These are phyloP conservation scores for Cariama cristata DNA, from an alignment of 2,113 vertebrate species.

Conservation along the genomic window DNA sequence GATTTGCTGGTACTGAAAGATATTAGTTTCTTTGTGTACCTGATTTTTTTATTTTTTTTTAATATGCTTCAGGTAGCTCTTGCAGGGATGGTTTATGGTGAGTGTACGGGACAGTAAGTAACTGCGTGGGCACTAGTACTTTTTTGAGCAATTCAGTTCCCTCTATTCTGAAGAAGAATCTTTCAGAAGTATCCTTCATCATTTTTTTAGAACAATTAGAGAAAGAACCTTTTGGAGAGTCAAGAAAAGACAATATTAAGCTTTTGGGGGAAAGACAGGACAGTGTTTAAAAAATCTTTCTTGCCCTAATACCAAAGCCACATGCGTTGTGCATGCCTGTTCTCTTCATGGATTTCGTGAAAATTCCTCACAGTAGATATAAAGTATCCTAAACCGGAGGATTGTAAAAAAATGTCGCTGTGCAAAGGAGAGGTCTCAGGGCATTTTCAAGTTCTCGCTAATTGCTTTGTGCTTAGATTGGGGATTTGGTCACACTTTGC, in stretches of 20 bases:
- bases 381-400: background rate
- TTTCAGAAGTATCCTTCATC: background rate
- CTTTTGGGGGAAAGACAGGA: background rate
- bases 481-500: background rate
- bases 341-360: background rate
- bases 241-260: background rate
- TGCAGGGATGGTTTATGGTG: background rate
- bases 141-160: background rate
- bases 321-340: accelerated
- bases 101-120: background rate
- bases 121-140: background rate
- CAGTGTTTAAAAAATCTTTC: background rate
- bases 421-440: background rate
- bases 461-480: background rate
- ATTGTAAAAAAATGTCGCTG: background rate
- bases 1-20: conserved; percentile 22
- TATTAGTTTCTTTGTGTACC: conserved; percentile 26
- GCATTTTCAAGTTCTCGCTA: background rate
- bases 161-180: background rate
- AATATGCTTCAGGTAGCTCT: background rate
- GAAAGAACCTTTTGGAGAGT: background rate
- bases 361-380: background rate
- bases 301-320: background rate
- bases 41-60: background rate
- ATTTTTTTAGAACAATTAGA: background rate